Percentiles rank a stretch among this genome's conserved stretches.
These are phyloP conservation scores for Trachythela sp. DNA, from an alignment of 64 coral and sea anemone species.

Conservation along the genomic window DNA sequence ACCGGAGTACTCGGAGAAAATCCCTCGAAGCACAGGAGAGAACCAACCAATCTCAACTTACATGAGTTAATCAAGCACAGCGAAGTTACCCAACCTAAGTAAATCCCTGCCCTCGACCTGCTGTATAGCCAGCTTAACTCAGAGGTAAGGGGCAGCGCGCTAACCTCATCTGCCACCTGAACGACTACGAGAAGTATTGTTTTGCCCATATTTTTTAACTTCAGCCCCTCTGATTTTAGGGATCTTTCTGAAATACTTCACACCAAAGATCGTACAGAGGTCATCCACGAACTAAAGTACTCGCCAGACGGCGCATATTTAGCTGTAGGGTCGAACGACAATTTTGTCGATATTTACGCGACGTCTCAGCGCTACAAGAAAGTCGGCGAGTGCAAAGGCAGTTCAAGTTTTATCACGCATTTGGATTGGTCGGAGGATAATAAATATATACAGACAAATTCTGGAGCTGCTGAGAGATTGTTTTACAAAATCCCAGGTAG, in stretches of 20 bases:
- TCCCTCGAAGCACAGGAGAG: no score
- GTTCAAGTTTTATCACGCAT: slow-evolving; percentile 98
- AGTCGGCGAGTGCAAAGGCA: slow-evolving; percentile 91
- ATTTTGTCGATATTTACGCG: slow-evolving; percentile 94
- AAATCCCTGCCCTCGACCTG: no score
- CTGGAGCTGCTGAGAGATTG: slow-evolving; percentile 84
- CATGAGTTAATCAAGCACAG: no score
- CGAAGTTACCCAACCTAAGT: no score
- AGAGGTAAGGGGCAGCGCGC: no score
- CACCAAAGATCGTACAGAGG: slow-evolving; percentile 88
- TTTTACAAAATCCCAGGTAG: slow-evolving; percentile 98
- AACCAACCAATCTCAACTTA: no score
- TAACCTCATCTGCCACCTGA: no score
- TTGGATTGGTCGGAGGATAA: slow-evolving; percentile 96
- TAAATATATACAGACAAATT: slow-evolving; percentile 95
- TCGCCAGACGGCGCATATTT: slow-evolving; percentile 93
- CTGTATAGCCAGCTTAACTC: no score
- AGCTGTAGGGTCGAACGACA: slow-evolving; percentile 97
- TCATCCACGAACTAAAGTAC: slow-evolving; percentile 95
- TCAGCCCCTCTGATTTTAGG: no score
- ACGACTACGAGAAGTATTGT: no score
- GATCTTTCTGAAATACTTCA: slow-evolving; percentile 86
- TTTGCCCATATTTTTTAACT: no score
- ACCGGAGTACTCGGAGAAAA: no score
- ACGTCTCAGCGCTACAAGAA: slow-evolving; percentile 90